Evolutionary conservation across 2,113 vertebrate species (phyloP), one percentile per base, ranked within the genome.

Genomic region (Xiphorhynchus elegans): DNA sequence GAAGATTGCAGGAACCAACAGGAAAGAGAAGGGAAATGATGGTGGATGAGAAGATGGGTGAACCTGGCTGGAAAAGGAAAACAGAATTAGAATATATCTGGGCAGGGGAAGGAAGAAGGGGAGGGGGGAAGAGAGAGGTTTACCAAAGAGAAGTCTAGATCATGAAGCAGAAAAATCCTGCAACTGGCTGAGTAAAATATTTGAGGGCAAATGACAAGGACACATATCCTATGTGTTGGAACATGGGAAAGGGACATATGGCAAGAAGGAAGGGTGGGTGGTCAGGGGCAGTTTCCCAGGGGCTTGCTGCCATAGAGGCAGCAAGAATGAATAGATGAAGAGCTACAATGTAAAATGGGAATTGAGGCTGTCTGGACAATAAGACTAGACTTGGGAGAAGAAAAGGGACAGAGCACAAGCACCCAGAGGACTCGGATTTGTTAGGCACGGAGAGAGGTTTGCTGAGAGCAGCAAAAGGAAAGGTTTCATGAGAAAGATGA

Each of bases 401-500:
- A 60, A 87, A 87, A 76, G 17, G 13, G 20, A 29, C 35, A 44
- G 10, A 53, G 23, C 10, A 7, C 46, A 66, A 85, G 11, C 28
- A 73, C 66, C 7, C 55, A 47, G 52, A 74, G 52, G 64, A 87
- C 37, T 90, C 46, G 44, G 46, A 67, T 68, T 62, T 80, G 19
- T 75, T 95, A 78, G 31, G 23, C 63, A 84, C 78, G 24, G 52
- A 47, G 29, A 81, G 63, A 95, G 35, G 74, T 44, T 31, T 78
- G 24, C 39, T 92, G 72, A 85, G 59, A 93, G 39, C 50, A 81
- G 20, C 0, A 0, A 50, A 26, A 50, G 50, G 76, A 88, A 93
- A 70, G 17, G 4, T 93, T 89, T 87, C 39, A 56, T 74, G 72
- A 50, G 79, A 87, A 93, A 70, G 47, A 72, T 33, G 29, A 72